Evolutionary conservation across 2,888 invertebrate species (phyloP), one percentile per base, ranked within the genome.

Genomic region (Tiliacea citrago): DNA sequence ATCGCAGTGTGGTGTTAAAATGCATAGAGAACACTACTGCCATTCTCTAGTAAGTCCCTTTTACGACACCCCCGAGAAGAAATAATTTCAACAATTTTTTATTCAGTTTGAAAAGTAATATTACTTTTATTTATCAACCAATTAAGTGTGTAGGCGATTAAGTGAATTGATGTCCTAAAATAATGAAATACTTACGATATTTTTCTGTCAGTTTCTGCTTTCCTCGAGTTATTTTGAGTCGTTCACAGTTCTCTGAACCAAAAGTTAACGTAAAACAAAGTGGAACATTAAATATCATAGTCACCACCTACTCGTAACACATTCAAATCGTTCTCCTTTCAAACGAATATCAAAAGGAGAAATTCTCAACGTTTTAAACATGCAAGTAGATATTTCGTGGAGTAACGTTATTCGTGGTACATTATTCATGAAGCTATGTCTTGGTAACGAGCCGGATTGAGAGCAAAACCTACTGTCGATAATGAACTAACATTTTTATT

Each of bases 401-500:
- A 91, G 91, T 91, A 90, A 93, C 93, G 93, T 95, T 95, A 95
- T 93, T 92, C 94, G 90, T 90, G 88, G 92, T 95, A 93, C 94
- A 95, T 96, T 95, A 95, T 96, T 96, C 95, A 96, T 95, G 95
- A 94, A 87, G 87, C 91, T 86, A 89, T 94, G 93, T 94, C 93
- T 93, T 91, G 90, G 92, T 95, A 95, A 95, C 95, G 95, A 96
- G 94, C 91, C 89, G 92, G 92, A 92, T 92, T 92, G 92, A 92
- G 92, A 93, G 90, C 89, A 91, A 92, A 91, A 91, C 92, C 92
- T 90, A 92, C 92, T 91, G 92, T 90, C 92, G 91, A 94, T 96
- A 95, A 96, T 95, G 94, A 95, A 95, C 93, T 94, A 91, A 92
- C 90, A 89, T 91, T 93, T 94, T 93, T 92, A 91, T 90, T 92